phyloP scores from a whole-genome alignment of 1,140 invertebrate species.

The Drosophila setifemur region DNA sequence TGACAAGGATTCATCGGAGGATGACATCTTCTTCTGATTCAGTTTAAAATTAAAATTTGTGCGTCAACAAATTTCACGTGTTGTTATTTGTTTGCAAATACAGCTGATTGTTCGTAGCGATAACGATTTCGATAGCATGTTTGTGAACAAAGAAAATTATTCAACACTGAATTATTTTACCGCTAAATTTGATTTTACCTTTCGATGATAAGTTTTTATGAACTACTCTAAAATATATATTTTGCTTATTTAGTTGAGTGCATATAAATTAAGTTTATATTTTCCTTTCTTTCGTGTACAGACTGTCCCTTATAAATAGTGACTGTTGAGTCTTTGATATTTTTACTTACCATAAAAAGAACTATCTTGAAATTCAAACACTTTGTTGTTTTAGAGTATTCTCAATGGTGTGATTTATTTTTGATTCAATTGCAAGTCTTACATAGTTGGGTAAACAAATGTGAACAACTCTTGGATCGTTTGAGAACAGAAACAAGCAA shows the following conservation, averaged over 20 bases:
- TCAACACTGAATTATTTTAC: neutral
- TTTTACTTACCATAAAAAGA: too few relatives aligned
- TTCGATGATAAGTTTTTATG: too few relatives aligned
- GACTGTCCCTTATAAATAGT: too few relatives aligned
- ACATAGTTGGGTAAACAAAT: conserved; percentile 60
- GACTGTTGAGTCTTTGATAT: too few relatives aligned
- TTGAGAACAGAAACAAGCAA: conserved; percentile 34
- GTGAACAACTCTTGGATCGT: conserved; percentile 32
- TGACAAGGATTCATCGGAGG: conserved; percentile 34
- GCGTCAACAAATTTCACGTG: conserved; percentile 17
- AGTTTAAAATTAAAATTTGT: conserved; percentile 1
- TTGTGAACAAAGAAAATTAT: neutral
- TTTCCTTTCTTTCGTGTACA: too few relatives aligned
- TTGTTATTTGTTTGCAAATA: neutral
- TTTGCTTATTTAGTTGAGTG: too few relatives aligned
- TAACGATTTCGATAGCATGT: neutral
- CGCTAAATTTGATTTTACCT: too few relatives aligned
- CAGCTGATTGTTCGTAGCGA: neutral
- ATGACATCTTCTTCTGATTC: conserved; percentile 18
- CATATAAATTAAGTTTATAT: too few relatives aligned
- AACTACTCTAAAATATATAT: too few relatives aligned
- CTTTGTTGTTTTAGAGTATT: conserved; percentile 30
- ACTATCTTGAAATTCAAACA: neutral
- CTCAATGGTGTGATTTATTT: conserved; percentile 74
- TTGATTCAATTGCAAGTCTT: conserved; percentile 76